Evolutionary conservation across 2,113 vertebrate species (phyloP), one percentile per base, ranked within the genome.

Genomic region (Eulacestoma nigropectus): DNA sequence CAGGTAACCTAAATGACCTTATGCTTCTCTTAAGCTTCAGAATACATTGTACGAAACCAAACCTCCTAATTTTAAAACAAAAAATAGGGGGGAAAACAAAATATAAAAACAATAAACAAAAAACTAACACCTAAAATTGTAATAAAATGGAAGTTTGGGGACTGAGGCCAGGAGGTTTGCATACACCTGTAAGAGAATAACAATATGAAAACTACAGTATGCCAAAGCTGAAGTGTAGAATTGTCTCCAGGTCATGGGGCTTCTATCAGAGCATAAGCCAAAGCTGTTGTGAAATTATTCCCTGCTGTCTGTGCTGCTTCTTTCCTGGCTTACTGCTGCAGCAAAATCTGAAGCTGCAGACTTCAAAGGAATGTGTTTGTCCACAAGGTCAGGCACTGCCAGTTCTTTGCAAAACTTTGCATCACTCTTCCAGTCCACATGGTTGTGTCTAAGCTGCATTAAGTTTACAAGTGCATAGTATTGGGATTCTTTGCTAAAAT

Each of bases 1-100:
- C 98, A 98, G 99, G 99, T 99, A 98, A 98, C 17, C n/a, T 89
- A 19, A 55, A 77, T 22, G 16, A 60, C 11, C 13, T 81, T 65
- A 23, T 21, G 8, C 26, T 72, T 89, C 46, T 81, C 63, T 80
- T 84, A 55, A 80, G n/a, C 6, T 53, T 89, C 22, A 33, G 16
- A 72, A 46, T 35, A 25, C 13, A 33, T 27, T 69, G 13, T 52
- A 47, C 6, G 22, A 92, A 86, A 33, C 16, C 16, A 78, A 76
- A 69, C 3, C 4, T 53, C 26, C 6, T 39, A n/a, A 60, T 60
- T 44, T 41, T 30, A 76, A 57, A 76, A 52, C 17, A 5, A 37
- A 44, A 64, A 30, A 32, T 2, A 3, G 3, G 5, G 4, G 5
- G 2, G 2, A 7, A 11, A 1, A 7, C 1, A 5, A 17, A 11